A percentile compares a stretch with the other conserved stretches of the same genome.
Conservation (phyloP, 2,797 vertebrate species). For the Ptychadena robeensis region DNA sequence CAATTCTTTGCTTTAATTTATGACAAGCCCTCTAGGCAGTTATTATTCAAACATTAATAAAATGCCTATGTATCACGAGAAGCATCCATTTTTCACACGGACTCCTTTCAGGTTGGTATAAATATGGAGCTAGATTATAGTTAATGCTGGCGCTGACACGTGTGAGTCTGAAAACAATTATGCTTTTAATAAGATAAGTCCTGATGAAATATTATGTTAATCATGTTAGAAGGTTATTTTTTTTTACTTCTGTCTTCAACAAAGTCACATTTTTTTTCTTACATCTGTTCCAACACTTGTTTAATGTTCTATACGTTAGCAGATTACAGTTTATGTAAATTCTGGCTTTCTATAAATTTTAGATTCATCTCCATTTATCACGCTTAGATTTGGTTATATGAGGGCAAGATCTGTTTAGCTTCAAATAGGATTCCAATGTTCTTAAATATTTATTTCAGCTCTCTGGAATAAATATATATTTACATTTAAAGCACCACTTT, state of each 20-base stretch:
- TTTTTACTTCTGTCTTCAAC: conserved; percentile 74
- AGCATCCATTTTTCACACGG: conserved; percentile 85
- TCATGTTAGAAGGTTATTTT: conserved; percentile 74
- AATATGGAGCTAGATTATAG: conserved; percentile 81
- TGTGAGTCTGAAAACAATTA: conserved; percentile 89
- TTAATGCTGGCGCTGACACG: conserved; percentile 76
- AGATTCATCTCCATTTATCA: conserved; percentile 93
- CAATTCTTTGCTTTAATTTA: conserved; percentile 94
- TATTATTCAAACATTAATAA: conserved; percentile 99
- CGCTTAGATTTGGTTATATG: conserved; percentile 73
- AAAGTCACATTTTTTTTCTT: conserved; percentile 85
- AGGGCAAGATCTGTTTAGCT: conserved; percentile 70
- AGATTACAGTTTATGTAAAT: conserved; percentile 97
- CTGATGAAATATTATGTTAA: conserved; percentile 88
- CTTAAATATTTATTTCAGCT: conserved; percentile 78
- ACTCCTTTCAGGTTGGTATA: conserved; percentile 84
- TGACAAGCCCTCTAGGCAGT: conserved; percentile 91
- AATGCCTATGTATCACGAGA: conserved; percentile 91
- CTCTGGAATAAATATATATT: conserved; percentile 49
- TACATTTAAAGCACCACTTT: conserved; percentile 30
- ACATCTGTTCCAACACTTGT: conserved; percentile 82
- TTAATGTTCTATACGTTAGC: conserved; percentile 87
- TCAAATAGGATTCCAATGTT: conserved; percentile 82
- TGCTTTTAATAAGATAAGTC: conserved; percentile 83
- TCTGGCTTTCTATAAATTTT: conserved; percentile 95